Percentiles rank a stretch among this genome's conserved stretches.
phyloP scores from a whole-genome alignment of 2,113 vertebrate genomes.

The Ibidorhyncha struthersii region DNA sequence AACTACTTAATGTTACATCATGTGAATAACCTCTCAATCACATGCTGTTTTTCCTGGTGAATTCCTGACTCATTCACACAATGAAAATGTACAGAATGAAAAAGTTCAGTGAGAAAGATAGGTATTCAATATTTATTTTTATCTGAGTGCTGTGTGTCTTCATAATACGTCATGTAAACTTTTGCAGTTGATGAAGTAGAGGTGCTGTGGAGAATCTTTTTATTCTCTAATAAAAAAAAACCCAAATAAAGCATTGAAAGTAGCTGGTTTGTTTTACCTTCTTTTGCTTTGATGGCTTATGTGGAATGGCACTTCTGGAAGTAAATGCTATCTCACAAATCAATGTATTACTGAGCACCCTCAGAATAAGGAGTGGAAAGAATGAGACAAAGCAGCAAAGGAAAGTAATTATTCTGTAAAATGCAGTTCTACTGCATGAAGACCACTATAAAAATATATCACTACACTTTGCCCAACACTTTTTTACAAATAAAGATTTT shows the following conservation, averaged over 20 bases:
- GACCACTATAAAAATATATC: slow-evolving; percentile 36
- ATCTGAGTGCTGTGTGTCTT: background rate
- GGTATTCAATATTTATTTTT: background rate
- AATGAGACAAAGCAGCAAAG: slow-evolving; percentile 26
- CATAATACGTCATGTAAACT: background rate
- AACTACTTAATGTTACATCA: background rate
- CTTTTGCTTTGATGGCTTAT: background rate
- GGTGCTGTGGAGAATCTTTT: background rate
- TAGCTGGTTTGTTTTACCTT: background rate
- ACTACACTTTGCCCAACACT: background rate
- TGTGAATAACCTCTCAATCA: background rate
- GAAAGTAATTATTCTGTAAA: slow-evolving; percentile 57
- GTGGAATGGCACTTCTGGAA: background rate
- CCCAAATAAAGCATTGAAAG: background rate
- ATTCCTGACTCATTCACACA: background rate
- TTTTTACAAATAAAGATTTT: slow-evolving; percentile 56
- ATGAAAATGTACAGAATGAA: background rate
- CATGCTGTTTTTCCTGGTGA: background rate
- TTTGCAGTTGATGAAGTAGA: background rate
- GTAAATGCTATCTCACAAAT: background rate
- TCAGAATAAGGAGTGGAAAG: slow-evolving; percentile 22
- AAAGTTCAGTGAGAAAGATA: background rate
- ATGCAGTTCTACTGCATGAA: slow-evolving; percentile 56
- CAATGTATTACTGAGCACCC: background rate
- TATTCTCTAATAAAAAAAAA: background rate